A percentile compares a stretch with the other conserved stretches of the same genome.
These are phyloP conservation scores for Artibeus jamaicensis DNA, from an alignment of 2,797 vertebrate genomes.

Conservation along the genomic window DNA sequence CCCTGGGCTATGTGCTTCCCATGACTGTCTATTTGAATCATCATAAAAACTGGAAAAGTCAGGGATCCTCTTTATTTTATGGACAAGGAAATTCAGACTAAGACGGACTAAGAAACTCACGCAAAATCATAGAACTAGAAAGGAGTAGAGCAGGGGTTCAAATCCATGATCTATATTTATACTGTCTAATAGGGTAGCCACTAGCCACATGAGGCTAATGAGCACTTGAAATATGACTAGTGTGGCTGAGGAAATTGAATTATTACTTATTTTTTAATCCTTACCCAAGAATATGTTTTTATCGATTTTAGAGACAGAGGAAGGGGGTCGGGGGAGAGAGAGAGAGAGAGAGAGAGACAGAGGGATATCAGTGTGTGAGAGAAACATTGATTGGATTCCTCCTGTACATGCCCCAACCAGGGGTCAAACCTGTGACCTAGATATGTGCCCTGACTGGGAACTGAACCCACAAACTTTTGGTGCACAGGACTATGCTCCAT, in stretches of 20 bases:
- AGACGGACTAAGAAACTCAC: not conserved
- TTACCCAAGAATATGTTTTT: not conserved
- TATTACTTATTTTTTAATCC: not conserved
- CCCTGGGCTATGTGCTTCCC: not conserved
- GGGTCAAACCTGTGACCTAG: not conserved
- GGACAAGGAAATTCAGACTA: not conserved
- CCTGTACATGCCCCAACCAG: not conserved
- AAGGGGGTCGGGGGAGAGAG: not conserved
- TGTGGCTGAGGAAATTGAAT: not conserved
- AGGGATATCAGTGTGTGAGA: not conserved
- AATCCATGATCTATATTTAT: not conserved
- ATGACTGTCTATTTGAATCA: slow-evolving; percentile 39
- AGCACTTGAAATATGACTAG: slow-evolving; percentile 24
- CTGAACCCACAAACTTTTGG: not conserved
- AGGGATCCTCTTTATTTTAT: slow-evolving; percentile 26
- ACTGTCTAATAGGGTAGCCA: not conserved
- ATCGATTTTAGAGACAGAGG: not conserved
- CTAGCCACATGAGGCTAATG: not conserved
- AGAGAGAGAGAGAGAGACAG: not conserved
- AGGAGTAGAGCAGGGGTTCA: not conserved
- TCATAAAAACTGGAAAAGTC: slow-evolving; percentile 11
- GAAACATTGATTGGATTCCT: not conserved
- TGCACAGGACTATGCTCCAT: not conserved
- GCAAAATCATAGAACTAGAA: slow-evolving; percentile 7
- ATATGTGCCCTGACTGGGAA: not conserved